phyloP scores from a whole-genome alignment of 2,797 vertebrate species.

The Rhinella marina region DNA sequence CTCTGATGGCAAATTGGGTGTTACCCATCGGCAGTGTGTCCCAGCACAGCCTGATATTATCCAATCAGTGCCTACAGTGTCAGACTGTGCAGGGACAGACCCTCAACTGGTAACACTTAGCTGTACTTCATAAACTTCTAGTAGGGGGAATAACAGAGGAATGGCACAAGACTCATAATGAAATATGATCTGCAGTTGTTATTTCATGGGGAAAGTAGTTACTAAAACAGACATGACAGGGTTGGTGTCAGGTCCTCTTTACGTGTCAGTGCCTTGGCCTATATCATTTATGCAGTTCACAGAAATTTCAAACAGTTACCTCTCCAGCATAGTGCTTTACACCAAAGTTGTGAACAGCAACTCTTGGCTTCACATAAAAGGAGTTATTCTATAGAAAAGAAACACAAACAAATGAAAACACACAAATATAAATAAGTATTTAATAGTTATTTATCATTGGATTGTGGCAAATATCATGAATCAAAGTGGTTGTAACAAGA shows the following conservation, averaged over 20 bases:
- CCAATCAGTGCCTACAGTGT: no score
- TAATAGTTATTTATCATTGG: neutral
- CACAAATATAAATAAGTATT: neutral
- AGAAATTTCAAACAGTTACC: slow-evolving; percentile 72
- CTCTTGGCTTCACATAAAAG: slow-evolving; percentile 95
- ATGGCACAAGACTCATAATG: no score
- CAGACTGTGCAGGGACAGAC: no score
- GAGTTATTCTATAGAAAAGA: slow-evolving; percentile 85
- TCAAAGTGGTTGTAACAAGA: neutral
- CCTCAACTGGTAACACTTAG: no score
- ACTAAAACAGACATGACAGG: no score
- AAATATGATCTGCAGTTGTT: no score
- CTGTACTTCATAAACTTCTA: no score
- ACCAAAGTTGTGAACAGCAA: slow-evolving; percentile 92
- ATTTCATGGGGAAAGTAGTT: no score
- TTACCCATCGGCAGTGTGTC: no score
- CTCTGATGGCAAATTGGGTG: neutral
- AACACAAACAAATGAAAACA: neutral
- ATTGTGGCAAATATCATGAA: slow-evolving; percentile 2
- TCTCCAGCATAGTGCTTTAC: slow-evolving; percentile 96
- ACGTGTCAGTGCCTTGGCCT: neutral
- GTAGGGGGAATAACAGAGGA: no score
- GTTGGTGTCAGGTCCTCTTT: neutral
- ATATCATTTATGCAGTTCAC: neutral
- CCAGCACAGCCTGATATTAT: no score